phyloP scores from a whole-genome alignment of 1,140 invertebrate genomes.

The Orius insidiosus region DNA sequence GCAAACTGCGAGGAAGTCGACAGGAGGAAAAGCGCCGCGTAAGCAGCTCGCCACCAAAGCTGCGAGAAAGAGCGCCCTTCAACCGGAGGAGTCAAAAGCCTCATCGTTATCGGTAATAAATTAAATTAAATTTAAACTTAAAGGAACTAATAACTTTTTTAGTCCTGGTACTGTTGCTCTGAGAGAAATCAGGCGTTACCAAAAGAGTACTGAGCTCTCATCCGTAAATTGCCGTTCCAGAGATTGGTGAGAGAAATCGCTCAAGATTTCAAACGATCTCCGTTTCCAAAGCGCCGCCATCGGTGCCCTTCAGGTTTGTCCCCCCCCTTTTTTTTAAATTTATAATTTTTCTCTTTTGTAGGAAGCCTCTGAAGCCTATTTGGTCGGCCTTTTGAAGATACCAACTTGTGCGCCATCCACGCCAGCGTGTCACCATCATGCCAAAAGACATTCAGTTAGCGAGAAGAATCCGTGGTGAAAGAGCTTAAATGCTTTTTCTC shows the following conservation, averaged over 20 bases:
- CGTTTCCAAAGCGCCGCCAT: constrained; percentile 43
- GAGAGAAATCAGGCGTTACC: constrained; percentile 48
- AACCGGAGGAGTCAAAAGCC: constrained; percentile 69
- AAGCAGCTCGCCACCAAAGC: constrained; percentile 67
- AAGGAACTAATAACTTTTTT: too few species aligned
- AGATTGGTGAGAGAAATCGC: constrained; percentile 71
- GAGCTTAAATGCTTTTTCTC: constrained; percentile 39
- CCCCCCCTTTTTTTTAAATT: not conserved
- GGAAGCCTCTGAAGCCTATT: constrained; percentile 51
- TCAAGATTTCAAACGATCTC: constrained; percentile 55
- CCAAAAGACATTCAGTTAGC: constrained; percentile 42
- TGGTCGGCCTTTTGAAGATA: constrained; percentile 52
- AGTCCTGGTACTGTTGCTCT: constrained; percentile 45
- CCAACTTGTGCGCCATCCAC: constrained; percentile 50
- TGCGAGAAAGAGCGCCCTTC: constrained; percentile 63
- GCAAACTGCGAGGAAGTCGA: constrained; percentile 67
- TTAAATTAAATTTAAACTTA: constrained; percentile 1
- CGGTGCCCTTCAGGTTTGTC: constrained; percentile 26
- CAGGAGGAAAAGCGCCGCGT: constrained; percentile 60
- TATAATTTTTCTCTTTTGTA: constrained; percentile 33
- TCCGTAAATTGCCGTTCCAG: constrained; percentile 75
- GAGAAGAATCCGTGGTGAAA: constrained; percentile 35
- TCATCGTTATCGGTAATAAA: constrained; percentile 35
- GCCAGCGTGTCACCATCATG: constrained; percentile 54
- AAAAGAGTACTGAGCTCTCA: constrained; percentile 69